phyloP scores from a whole-genome alignment of 2,113 vertebrate species.

The Struthidea cinerea region DNA sequence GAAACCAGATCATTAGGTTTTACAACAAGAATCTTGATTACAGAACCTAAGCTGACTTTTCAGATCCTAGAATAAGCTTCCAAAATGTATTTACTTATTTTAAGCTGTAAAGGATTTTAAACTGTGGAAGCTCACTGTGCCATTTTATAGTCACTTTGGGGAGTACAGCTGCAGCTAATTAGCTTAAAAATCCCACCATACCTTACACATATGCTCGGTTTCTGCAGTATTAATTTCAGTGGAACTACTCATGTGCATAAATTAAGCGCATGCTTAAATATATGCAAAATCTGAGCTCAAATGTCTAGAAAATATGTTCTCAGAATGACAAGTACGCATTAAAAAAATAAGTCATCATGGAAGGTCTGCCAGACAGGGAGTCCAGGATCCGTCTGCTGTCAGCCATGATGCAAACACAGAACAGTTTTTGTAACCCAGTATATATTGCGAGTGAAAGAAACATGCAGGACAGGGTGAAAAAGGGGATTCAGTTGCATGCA shows the following conservation, averaged over 20 bases:
- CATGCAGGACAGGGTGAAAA: slow-evolving; percentile 69
- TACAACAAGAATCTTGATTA: not conserved
- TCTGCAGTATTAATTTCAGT: slow-evolving; percentile 57
- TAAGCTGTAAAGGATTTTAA: not conserved
- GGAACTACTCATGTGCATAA: slow-evolving; percentile 62
- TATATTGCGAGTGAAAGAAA: slow-evolving; percentile 66
- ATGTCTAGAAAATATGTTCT: slow-evolving; percentile 48
- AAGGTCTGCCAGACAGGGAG: slow-evolving; percentile 14
- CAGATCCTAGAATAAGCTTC: not conserved
- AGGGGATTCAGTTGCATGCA: slow-evolving; percentile 69
- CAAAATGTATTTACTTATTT: not conserved
- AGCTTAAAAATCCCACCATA: slow-evolving; percentile 5
- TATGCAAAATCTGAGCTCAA: slow-evolving; percentile 56
- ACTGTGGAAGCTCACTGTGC: not conserved
- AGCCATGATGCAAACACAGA: slow-evolving; percentile 54
- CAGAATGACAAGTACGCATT: slow-evolving; percentile 30
- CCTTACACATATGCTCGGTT: slow-evolving; percentile 54
- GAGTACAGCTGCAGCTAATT: slow-evolving; percentile 29
- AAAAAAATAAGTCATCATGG: not conserved
- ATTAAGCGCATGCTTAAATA: slow-evolving; percentile 62
- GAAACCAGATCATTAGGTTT: not conserved
- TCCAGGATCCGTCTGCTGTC: not conserved
- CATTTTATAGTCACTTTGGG: not conserved
- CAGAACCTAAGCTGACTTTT: not conserved
- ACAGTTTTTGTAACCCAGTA: slow-evolving; percentile 66